Evolutionary conservation across 2,888 invertebrate genomes (phyloP).

Genomic region (Hypsopygia costalis): DNA sequence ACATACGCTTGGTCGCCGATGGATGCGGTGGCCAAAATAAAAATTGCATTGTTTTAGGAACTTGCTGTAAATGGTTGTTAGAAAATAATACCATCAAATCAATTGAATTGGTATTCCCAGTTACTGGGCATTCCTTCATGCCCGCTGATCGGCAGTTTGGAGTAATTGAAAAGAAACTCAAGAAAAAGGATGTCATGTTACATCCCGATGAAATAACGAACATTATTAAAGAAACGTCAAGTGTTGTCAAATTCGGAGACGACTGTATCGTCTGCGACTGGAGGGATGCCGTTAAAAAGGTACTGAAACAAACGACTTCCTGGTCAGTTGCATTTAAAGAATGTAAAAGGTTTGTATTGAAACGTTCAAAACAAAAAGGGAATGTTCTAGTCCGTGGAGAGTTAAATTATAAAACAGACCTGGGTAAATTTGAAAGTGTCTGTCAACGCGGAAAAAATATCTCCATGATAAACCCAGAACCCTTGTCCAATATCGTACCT

Average conservation of each 20-base stretch:
- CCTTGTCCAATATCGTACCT: slow-evolving; percentile 11
- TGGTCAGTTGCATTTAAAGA: slow-evolving; percentile 18
- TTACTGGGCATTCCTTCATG: slow-evolving; percentile 23
- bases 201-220: slow-evolving; percentile 17
- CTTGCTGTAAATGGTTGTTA: slow-evolving; percentile 22
- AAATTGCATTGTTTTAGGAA: slow-evolving; percentile 20
- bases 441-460: neutral
- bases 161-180: slow-evolving; percentile 18
- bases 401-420: no score
- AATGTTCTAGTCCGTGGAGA: slow-evolving; percentile 9
- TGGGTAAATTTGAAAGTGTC: no score
- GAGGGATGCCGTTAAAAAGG: slow-evolving; percentile 12
- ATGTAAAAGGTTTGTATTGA: slow-evolving; percentile 20
- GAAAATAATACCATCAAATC: slow-evolving; percentile 15
- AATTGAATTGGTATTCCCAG: slow-evolving; percentile 24
- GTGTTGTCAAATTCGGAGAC: slow-evolving; percentile 17
- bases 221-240: slow-evolving; percentile 14
- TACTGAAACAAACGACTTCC: slow-evolving; percentile 16
- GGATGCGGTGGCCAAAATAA: slow-evolving; percentile 28
- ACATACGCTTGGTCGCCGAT: slow-evolving; percentile 23
- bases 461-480: neutral
- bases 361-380: slow-evolving; percentile 13
- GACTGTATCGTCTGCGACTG: slow-evolving; percentile 17
- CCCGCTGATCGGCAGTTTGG: slow-evolving; percentile 20
- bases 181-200: slow-evolving; percentile 16